Conservation (phyloP, 2,113 vertebrate genomes). For the Vanacampus margaritifer region DNA sequence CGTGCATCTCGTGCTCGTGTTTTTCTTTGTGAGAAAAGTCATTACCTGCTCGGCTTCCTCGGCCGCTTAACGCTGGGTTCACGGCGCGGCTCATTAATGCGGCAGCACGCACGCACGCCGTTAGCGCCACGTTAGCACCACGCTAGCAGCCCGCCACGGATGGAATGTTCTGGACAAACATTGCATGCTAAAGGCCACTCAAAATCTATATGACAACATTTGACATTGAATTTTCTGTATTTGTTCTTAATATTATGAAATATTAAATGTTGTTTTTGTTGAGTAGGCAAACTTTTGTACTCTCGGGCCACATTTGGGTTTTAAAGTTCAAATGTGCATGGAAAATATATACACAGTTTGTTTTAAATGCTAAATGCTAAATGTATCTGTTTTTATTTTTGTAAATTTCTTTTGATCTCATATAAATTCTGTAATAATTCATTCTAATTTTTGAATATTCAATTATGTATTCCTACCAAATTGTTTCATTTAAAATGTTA, state of each 20-base stretch:
- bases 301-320: not conserved
- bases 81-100: not conserved
- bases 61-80: not conserved
- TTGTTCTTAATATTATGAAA: not conserved
- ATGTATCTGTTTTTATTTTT: too few species aligned
- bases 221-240: not conserved
- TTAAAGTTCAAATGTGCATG: too few species aligned
- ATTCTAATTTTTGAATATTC: too few species aligned
- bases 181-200: not conserved
- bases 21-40: not conserved
- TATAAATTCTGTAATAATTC: too few species aligned
- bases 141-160: not conserved
- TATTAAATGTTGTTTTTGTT: too few species aligned
- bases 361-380: too few species aligned
- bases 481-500: too few species aligned
- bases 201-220: not conserved
- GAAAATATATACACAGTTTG: too few species aligned
- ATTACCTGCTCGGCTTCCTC: not conserved
- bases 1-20: not conserved
- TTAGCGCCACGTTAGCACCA: not conserved
- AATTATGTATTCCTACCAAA: too few species aligned
- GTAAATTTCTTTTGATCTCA: too few species aligned
- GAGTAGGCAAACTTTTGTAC: not conserved
- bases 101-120: not conserved
- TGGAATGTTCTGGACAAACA: slow-evolving; percentile 4